Percentiles rank a stretch among this genome's conserved stretches.
phyloP scores from a whole-genome alignment of 2,888 invertebrate genomes.

The Apantesis nais region DNA sequence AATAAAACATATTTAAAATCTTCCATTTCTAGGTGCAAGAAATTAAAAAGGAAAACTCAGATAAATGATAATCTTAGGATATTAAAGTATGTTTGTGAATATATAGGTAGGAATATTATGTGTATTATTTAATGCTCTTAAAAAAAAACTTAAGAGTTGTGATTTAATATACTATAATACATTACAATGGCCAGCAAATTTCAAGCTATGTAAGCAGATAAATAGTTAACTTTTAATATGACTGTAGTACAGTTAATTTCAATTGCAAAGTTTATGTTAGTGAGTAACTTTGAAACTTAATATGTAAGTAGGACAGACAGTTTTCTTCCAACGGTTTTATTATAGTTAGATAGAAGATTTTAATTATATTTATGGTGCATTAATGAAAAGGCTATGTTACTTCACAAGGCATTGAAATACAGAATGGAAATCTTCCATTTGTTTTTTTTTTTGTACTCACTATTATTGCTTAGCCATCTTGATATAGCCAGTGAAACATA shows the following conservation, averaged over 20 bases:
- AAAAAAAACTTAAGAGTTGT: neutral
- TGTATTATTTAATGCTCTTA: neutral
- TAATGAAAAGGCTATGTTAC: neutral
- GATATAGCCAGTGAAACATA: neutral
- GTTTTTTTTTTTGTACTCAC: neutral
- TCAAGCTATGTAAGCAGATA: neutral
- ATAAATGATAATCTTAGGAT: neutral
- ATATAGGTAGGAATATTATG: neutral
- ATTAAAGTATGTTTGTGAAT: neutral
- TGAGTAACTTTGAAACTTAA: neutral
- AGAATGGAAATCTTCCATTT: neutral
- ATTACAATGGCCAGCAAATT: neutral
- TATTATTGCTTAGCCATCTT: neutral
- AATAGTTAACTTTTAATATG: neutral
- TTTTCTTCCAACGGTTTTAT: conserved; percentile 9
- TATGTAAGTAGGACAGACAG: conserved; percentile 2
- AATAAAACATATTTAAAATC: too few species aligned
- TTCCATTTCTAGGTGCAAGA: neutral
- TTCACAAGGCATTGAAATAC: neutral
- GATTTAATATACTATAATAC: neutral
- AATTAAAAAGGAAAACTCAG: neutral
- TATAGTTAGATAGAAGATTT: neutral
- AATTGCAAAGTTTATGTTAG: conserved; percentile 4
- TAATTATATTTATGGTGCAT: conserved; percentile 1
- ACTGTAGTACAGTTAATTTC: neutral